Base-by-base conservation (phyloP, 2,888 invertebrate species). In the Spisula solida region DNA sequence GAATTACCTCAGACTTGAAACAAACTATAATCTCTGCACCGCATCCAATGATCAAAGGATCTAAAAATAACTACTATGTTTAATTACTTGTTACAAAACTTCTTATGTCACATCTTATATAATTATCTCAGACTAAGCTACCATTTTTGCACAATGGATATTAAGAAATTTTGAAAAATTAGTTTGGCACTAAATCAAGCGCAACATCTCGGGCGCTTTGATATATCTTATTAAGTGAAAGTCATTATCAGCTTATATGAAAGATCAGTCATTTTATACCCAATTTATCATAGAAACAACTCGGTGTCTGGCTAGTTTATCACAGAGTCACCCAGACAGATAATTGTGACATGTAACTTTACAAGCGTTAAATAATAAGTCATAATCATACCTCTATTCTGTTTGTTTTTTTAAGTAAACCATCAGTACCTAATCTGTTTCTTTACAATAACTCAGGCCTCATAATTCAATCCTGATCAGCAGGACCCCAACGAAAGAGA, bases 1-100 rank as follows among this genome's bases (percentile, higher is more conserved):
- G 10, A 66, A 66, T 66, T 66, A 66, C 25, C 60, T 75, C n/a
- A n/a, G 31, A 75, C 75, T 25, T 75, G 34, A 75, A 75, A 75
- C 75, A 75, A 18, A 31, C 5, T 34, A 14, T 0, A 29, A 31
- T 75, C 34, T 16, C 31, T 75, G 75, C 75, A 75, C 34, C 4
- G 14, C 18, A 34, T 34, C 2, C 31, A 18, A 0, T 75, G 75
- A 75, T 75, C 75, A 75, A 34, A 75, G 31, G 34, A 34, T 34
- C 4, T 34, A 31, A 31, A 8, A 5, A 60, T 75, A 29, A 75
- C 16, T 16, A 10, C 31, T 12, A 75, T 31, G 75, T 25, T 75
- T 18, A 75, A 75, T 34, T 31, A 75, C 31, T 75, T 16, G 2
- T 31, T 20, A 31, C 29, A 70, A 25, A 29, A 56, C 56, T 4